Evolutionary conservation across 2,113 vertebrate species (phyloP), one percentile per base, ranked within the genome.

Genomic region (Sialia sialis): DNA sequence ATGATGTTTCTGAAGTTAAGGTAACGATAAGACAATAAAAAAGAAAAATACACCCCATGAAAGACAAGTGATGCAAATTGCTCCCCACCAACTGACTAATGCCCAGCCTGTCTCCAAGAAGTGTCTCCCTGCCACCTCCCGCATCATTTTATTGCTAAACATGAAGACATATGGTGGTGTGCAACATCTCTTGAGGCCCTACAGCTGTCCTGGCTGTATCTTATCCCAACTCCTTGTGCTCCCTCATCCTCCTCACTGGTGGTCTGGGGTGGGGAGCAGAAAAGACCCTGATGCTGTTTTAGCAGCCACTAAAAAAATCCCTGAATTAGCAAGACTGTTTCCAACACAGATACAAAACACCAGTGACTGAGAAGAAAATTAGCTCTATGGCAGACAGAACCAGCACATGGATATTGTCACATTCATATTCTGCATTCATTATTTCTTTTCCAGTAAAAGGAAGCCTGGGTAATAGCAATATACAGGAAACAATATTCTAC

Each of bases 101-200:
- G 9, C 9, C 23, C 26, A 69, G 30, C 7, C 38, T n/a, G 25
- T 7, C 27, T 9, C 7, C 14, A 5, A 9, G 18, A 25, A 56
- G 36, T 2, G 4, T 13, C 3, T n/a, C 8, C 3, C 16, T 18
- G 22, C 4, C 20, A 15, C 10, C 12, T 74, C 9, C 22, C 8
- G 32, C 5, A 11, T n/a, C 0, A 5, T 54, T 87, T 41, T 34
- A 43, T 43, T 21, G 27, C 27, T 69, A 26, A 38, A 4, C 27
- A n/a, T 6, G 9, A 2, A 10, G 6, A 16, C 8, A 2, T 15
- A 2, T 15, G 7, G 18, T 9, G 5, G 18, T 9, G 5, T 41
- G 4, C 39, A 21, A 34, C 10, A n/a, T 13, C 15, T 6, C 46
- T 34, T 54, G 3, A 30, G 8, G 29, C 21, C 17, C 12, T 20